Conservation (phyloP, 2,888 invertebrate genomes). For the Agriopis aurantiaria region DNA sequence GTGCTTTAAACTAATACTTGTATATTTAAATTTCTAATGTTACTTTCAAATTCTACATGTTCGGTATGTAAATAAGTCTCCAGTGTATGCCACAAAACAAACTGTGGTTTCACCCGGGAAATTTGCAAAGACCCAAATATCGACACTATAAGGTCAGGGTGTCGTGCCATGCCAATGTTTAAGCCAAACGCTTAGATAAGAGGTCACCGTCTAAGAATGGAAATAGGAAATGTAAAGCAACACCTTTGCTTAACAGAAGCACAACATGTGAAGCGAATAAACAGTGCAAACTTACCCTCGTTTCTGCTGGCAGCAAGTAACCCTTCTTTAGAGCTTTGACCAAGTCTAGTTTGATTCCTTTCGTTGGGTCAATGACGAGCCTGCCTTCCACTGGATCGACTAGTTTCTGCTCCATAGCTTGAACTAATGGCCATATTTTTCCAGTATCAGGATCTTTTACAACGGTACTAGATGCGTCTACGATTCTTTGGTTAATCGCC, state of each 20-base stretch:
- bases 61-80: conserved; percentile 46
- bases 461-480: conserved; percentile 94
- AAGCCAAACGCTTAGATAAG: conserved; percentile 82
- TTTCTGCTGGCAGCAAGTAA: conserved; percentile 95
- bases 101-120: conserved; percentile 65
- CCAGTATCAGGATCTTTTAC: conserved; percentile 93
- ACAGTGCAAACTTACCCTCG: conserved; percentile 92
- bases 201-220: conserved; percentile 78
- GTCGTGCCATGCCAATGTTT: conserved; percentile 83
- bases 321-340: conserved; percentile 95
- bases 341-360: conserved; percentile 90
- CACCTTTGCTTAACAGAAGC: conserved; percentile 81
- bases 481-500: conserved; percentile 91
- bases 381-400: conserved; percentile 92
- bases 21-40: conserved; percentile 50
- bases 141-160: conserved; percentile 72
- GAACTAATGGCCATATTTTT: conserved; percentile 90
- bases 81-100: conserved; percentile 67
- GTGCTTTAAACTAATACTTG: conserved; percentile 57
- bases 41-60: conserved; percentile 39
- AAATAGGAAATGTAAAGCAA: conserved; percentile 81
- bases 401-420: conserved; percentile 90
- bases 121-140: conserved; percentile 56
- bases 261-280: conserved; percentile 63
- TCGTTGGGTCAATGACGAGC: conserved; percentile 86